Evolutionary conservation across 2,888 invertebrate species (phyloP), one percentile per base, ranked within the genome.

Genomic region (Caenorhabditis sp.): DNA sequence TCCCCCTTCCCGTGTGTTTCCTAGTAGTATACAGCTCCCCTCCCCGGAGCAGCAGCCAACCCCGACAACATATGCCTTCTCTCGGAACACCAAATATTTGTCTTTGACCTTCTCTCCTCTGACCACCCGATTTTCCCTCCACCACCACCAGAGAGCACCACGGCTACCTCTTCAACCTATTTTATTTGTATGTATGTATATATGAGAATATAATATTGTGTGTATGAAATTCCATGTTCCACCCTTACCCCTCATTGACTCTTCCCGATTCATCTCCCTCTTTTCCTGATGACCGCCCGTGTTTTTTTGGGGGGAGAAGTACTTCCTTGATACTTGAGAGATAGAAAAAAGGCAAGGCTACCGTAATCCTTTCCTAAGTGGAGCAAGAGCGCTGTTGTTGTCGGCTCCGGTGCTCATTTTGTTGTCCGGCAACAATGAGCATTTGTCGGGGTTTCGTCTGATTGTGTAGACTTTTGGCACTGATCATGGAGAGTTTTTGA

Each of bases 11-110:
- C 79, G 68, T 69, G 8, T n/a, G 44, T 44, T 70, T 79, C 64
- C 79, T 51, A 70, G 76, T 77, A 77, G 47, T 77, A n/a, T n/a
- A 77, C 69, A 77, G 76, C 77, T 77, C 69, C 77, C 47, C 69
- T 44, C 38, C 38, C 12, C 38, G 38, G 47, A 47, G 47, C 47
- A 63, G 63, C 63, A 66, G 51, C 66, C 68, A 76, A 74, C 74
- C 68, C 63, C 75, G 51, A 75, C 68, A 76, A 74, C 74, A 76
- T 76, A 47, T 68, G 76, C 76, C 41, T 51, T 70, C 63, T 63
- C 66, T 51, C 38, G n/a, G 28, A 24, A 70, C 64, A 72, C 80
- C 80, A 80, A 80, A 80, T 80, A 80, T 80, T 80, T 80, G 74
- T 68, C 35, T 80, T 80, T 80, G 74, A 80, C 80, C 80, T 63